Evolutionary conservation across 2,113 vertebrate species (phyloP).

Genomic region (Gyps fulvus): DNA sequence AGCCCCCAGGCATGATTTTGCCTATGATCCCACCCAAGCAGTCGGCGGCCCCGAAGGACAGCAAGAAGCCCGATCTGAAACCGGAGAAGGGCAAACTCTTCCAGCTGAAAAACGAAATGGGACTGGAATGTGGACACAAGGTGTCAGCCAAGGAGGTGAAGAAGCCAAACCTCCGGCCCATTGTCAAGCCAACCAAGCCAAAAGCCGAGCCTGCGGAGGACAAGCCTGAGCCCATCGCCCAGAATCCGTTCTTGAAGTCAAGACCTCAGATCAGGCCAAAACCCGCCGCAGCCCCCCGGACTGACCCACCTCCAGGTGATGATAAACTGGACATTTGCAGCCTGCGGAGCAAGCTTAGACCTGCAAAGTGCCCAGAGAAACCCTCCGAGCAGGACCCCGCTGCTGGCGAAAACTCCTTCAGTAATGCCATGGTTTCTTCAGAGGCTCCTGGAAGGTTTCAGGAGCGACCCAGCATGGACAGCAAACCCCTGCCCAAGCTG

Average conservation of each 20-base stretch:
- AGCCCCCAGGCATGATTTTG: constrained; percentile 85
- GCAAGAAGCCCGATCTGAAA: constrained; percentile 81
- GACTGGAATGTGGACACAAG: constrained; percentile 94
- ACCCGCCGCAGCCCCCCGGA: constrained; percentile 78
- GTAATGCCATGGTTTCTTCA: constrained; percentile 14
- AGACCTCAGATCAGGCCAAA: constrained; percentile 90
- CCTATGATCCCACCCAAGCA: constrained; percentile 83
- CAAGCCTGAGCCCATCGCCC: constrained; percentile 74
- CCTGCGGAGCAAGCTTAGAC: constrained; percentile 91
- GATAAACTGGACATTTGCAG: constrained; percentile 90
- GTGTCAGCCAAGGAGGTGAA: constrained; percentile 92
- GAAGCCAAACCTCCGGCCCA: constrained; percentile 92
- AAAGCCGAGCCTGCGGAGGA: constrained; percentile 84
- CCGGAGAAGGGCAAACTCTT: constrained; percentile 89
- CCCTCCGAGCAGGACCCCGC: constrained; percentile 61
- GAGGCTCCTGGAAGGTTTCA: constrained; percentile 26
- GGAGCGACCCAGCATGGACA: constrained; percentile 50
- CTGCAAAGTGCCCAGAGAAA: constrained; percentile 82
- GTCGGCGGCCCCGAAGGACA: constrained; percentile 71
- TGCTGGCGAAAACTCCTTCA: constrained; percentile 18
- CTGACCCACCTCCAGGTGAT: constrained; percentile 78
- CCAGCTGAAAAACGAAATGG: constrained; percentile 92
- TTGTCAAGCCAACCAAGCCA: constrained; percentile 84
- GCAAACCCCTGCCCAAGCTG: constrained; percentile 73
- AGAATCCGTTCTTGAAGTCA: constrained; percentile 83